A percentile compares a stretch with the other conserved stretches of the same genome.
Conservation (phyloP, 64 coral and sea anemone genomes). For the Stylophora pistillata region DNA sequence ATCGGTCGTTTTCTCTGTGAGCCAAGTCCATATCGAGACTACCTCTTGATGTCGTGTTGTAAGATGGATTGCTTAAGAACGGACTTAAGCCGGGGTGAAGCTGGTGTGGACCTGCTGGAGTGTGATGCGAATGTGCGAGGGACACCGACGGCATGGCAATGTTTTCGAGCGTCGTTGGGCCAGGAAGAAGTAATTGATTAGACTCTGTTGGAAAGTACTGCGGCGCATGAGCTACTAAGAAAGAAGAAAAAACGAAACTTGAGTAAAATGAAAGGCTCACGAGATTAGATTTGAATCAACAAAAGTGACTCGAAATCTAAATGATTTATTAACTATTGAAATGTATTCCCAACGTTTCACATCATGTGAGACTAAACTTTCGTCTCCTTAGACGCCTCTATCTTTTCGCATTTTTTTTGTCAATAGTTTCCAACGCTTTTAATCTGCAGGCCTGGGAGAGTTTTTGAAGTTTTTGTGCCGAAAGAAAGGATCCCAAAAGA, state of each 20-base stretch:
- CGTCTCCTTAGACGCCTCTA: not conserved
- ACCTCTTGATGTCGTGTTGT: not conserved
- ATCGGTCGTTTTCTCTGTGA: constrained; percentile 23
- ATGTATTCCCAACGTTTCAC: not conserved
- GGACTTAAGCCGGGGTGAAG: constrained; percentile 1
- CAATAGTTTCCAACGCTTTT: constrained; percentile 23
- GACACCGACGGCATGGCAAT: constrained; percentile 32
- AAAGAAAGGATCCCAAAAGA: not conserved
- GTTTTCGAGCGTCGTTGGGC: constrained; percentile 30
- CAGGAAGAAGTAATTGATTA: constrained; percentile 42
- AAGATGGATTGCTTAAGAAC: not conserved
- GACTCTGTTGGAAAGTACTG: constrained; percentile 56
- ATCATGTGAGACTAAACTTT: not conserved
- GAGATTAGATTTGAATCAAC: not conserved
- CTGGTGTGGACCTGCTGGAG: constrained; percentile 10
- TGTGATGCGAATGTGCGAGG: constrained; percentile 24
- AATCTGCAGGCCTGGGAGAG: not conserved
- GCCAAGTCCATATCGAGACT: constrained; percentile 26
- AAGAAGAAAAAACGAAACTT: not conserved
- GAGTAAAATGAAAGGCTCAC: not conserved
- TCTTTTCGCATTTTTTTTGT: not conserved
- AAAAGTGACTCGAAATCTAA: not conserved
- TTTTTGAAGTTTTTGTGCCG: constrained; percentile 8
- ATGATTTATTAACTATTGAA: not conserved
- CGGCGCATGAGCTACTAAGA: constrained; percentile 2